A percentile compares a stretch with the other conserved stretches of the same genome.
Evolutionary conservation across 2,113 vertebrate species (phyloP).

Genomic region (Lynx canadensis): DNA sequence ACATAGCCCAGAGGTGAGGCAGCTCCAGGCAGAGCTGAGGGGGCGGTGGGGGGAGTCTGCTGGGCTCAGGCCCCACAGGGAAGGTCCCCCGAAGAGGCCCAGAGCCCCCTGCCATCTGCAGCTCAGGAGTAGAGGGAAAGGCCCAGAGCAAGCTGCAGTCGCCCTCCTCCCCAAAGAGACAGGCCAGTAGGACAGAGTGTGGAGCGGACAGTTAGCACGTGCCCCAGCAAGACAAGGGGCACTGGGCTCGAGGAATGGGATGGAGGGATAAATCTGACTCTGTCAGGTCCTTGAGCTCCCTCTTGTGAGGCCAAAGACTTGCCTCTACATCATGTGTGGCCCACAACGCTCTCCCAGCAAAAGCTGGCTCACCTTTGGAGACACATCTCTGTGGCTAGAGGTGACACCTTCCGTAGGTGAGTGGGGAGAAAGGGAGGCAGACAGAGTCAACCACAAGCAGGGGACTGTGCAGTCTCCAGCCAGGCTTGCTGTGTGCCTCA

Average conservation of each 20-base stretch:
- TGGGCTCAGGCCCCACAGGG: background rate
- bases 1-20: fast-evolving
- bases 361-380: background rate
- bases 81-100: background rate
- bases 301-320: background rate
- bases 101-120: background rate
- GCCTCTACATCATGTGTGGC: fast-evolving
- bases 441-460: background rate
- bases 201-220: background rate
- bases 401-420: background rate
- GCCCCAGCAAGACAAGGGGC: background rate
- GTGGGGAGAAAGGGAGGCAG: background rate
- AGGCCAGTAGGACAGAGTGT: background rate
- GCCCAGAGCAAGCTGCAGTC: background rate
- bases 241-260: background rate
- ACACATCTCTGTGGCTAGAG: background rate
- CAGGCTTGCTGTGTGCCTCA: background rate
- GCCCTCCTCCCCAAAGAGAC: background rate
- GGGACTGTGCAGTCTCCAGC: background rate
- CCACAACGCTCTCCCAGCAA: background rate
- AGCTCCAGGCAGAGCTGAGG: background rate
- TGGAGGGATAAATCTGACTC: background rate
- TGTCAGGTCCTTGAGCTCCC: fast-evolving
- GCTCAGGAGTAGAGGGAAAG: background rate
- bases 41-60: background rate